Percentiles rank a stretch among this genome's conserved stretches.
phyloP scores from a whole-genome alignment of 2,113 vertebrate genomes.

The Calidris pugnax region DNA sequence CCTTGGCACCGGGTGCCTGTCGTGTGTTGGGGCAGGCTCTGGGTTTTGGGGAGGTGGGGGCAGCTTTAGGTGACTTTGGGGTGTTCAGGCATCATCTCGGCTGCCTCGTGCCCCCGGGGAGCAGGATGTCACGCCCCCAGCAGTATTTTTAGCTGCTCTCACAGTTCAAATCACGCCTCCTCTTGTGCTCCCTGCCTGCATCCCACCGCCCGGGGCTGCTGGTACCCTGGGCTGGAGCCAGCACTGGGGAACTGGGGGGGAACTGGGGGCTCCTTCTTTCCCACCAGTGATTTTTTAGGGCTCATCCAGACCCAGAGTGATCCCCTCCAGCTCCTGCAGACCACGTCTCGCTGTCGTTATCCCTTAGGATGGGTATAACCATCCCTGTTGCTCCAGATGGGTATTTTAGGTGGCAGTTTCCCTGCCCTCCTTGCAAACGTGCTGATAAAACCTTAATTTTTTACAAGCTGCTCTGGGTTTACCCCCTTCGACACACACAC shows the following conservation, averaged over 20 bases:
- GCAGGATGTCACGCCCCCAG: neutral
- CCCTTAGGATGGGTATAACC: neutral
- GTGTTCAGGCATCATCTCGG: neutral
- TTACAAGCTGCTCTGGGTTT: neutral
- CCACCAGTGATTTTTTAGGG: neutral
- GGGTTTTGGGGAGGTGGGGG: neutral
- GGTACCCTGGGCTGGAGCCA: neutral
- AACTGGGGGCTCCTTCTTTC: neutral
- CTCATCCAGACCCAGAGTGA: fast-evolving
- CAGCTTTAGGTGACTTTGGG: neutral
- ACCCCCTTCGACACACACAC: neutral
- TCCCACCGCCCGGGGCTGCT: neutral
- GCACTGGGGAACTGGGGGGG: neutral
- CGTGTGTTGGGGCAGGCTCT: neutral
- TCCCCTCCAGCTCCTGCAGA: neutral
- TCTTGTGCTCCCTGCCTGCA: neutral
- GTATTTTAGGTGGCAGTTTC: neutral
- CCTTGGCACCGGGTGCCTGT: fast-evolving
- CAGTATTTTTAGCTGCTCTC: neutral
- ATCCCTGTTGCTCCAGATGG: fast-evolving
- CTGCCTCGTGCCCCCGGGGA: neutral
- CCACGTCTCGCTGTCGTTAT: fast-evolving
- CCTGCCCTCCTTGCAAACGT: neutral
- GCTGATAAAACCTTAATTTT: neutral
- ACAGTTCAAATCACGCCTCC: neutral